Percentiles rank a stretch among this genome's conserved stretches.
Conservation (phyloP, 1,140 invertebrate genomes). For the Lineus longissimus region DNA sequence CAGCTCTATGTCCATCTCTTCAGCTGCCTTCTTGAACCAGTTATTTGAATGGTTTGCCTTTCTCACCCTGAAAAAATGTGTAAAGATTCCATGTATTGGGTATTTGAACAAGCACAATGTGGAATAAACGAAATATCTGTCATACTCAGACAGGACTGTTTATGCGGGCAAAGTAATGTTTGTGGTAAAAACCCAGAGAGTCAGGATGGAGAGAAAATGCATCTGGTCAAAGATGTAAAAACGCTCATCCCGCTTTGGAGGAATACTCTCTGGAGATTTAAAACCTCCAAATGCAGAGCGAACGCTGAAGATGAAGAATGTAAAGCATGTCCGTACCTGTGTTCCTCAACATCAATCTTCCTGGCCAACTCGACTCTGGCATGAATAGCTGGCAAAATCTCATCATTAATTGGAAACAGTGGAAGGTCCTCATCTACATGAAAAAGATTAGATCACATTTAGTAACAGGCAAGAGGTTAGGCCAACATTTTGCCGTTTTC, state of each 20-base stretch:
- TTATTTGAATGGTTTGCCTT: slow-evolving; percentile 67
- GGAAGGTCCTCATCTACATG: slow-evolving; percentile 74
- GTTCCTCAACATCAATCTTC: slow-evolving; percentile 72
- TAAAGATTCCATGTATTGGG: not conserved
- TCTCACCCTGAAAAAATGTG: slow-evolving; percentile 48
- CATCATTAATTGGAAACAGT: slow-evolving; percentile 72
- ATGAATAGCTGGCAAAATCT: slow-evolving; percentile 65
- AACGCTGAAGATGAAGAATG: too few relatives aligned
- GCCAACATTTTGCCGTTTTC: too few relatives aligned
- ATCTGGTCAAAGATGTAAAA: too few relatives aligned
- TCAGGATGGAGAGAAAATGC: too few relatives aligned
- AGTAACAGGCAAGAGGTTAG: too few relatives aligned
- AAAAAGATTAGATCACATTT: not conserved
- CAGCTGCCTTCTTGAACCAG: slow-evolving; percentile 78
- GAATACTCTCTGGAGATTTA: too few relatives aligned
- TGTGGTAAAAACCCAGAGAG: too few relatives aligned
- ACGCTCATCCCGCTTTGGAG: too few relatives aligned
- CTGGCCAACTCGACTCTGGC: slow-evolving; percentile 72
- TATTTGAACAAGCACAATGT: too few relatives aligned
- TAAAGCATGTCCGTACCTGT: slow-evolving; percentile 50
- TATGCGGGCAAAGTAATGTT: too few relatives aligned
- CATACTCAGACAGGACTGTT: too few relatives aligned
- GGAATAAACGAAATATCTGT: too few relatives aligned
- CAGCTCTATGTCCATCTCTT: slow-evolving; percentile 82
- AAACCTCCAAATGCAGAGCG: not conserved